A percentile compares a stretch with the other conserved stretches of the same genome.
phyloP scores from a whole-genome alignment of 2,797 vertebrate species.

The Galaxias olidus region DNA sequence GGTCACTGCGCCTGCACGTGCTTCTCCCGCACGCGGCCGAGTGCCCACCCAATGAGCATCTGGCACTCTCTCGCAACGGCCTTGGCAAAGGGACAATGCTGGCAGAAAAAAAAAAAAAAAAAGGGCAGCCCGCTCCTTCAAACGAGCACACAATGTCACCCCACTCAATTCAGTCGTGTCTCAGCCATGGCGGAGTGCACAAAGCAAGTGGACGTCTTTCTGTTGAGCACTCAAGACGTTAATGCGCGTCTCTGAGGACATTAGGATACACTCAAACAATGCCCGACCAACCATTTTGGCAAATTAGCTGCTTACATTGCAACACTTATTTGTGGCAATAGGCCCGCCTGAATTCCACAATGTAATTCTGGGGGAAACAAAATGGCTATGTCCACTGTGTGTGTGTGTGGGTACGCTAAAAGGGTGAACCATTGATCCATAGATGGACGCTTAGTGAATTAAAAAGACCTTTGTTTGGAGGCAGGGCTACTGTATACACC shows the following conservation, averaged over 20 bases:
- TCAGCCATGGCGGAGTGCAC: too few species aligned
- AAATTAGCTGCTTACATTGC: not conserved
- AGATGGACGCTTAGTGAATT: slow-evolving; percentile 44
- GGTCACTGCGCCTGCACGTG: slow-evolving; percentile 34
- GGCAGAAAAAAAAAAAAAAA: slow-evolving; percentile 2
- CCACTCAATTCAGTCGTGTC: slow-evolving; percentile 22
- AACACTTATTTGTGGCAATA: slow-evolving; percentile 28
- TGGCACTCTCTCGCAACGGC: slow-evolving; percentile 20
- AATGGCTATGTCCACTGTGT: slow-evolving; percentile 44
- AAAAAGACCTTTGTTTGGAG: slow-evolving; percentile 41
- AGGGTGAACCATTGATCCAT: slow-evolving; percentile 49
- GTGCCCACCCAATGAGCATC: slow-evolving; percentile 35
- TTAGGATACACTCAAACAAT: slow-evolving; percentile 1
- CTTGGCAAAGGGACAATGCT: slow-evolving; percentile 22
- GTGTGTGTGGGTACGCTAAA: slow-evolving; percentile 31
- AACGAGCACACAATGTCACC: slow-evolving; percentile 30
- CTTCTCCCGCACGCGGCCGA: slow-evolving; percentile 32
- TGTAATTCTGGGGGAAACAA: slow-evolving; percentile 33
- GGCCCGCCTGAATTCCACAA: slow-evolving; percentile 38
- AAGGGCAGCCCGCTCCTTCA: not conserved
- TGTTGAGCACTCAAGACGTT: slow-evolving; percentile 32
- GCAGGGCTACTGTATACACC: slow-evolving; percentile 35
- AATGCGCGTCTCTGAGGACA: too few species aligned
- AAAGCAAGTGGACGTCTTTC: not conserved
- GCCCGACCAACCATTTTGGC: slow-evolving; percentile 23